phyloP scores from a whole-genome alignment of 2,797 vertebrate genomes.

The Characodon lateralis region DNA sequence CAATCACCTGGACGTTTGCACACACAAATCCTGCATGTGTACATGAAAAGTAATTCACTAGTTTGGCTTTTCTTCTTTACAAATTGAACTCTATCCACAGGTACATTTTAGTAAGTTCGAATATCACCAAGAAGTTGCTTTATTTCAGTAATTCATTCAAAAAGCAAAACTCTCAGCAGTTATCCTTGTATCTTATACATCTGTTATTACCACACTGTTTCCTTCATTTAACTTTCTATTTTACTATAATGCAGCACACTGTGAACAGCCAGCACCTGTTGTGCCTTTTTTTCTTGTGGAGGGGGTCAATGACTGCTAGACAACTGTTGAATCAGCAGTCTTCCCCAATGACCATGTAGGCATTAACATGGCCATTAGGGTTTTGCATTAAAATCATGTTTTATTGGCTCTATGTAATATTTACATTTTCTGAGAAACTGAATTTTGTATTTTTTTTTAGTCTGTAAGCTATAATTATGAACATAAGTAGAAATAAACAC shows the following conservation, averaged over 20 bases:
- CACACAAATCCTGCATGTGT: background rate
- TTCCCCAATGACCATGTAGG: background rate
- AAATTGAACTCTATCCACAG: background rate
- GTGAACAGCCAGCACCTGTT: background rate
- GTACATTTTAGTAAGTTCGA: background rate
- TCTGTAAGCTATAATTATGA: background rate
- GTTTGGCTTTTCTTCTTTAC: constrained; percentile 1
- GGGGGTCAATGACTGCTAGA: background rate
- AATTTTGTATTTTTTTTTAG: background rate
- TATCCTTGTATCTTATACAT: background rate
- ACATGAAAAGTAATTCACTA: background rate
- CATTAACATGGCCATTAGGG: background rate
- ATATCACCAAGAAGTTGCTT: background rate
- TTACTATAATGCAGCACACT: background rate
- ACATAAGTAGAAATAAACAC: background rate
- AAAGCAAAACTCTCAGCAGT: background rate
- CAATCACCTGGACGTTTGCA: constrained; percentile 15
- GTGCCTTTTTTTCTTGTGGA: background rate
- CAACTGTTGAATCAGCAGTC: background rate
- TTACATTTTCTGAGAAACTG: background rate
- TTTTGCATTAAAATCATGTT: background rate
- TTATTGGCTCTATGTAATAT: background rate
- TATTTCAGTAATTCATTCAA: background rate
- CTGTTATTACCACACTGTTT: background rate
- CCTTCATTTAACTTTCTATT: background rate